Percentiles rank a stretch among this genome's conserved stretches.
Evolutionary conservation across 2,888 invertebrate genomes (phyloP).

Genomic region (Eustalomyia histrio): DNA sequence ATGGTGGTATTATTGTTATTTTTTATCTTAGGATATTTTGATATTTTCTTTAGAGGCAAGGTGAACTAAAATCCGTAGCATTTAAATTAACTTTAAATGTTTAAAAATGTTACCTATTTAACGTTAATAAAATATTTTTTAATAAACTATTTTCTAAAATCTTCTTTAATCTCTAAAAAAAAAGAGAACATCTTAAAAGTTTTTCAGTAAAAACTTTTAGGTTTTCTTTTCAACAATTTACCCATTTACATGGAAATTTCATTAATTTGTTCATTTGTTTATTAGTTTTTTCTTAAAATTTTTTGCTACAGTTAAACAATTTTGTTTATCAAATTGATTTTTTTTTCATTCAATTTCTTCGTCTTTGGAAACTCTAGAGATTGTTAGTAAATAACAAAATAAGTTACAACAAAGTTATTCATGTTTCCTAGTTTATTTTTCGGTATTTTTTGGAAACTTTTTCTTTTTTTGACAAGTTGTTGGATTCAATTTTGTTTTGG

Average conservation of each 20-base stretch:
- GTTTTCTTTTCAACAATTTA: not conserved
- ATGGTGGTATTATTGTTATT: too few relatives aligned
- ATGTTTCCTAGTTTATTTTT: slow-evolving; percentile 13
- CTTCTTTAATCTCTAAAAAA: not conserved
- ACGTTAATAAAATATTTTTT: too few relatives aligned
- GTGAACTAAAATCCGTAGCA: too few relatives aligned
- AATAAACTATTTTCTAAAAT: too few relatives aligned
- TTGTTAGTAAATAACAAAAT: not conserved
- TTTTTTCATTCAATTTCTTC: not conserved
- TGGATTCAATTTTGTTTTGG: slow-evolving; percentile 18
- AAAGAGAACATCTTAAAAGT: not conserved
- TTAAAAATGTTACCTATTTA: too few relatives aligned
- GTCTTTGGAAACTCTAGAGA: slow-evolving; percentile 5
- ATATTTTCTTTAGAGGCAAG: too few relatives aligned
- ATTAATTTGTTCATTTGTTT: slow-evolving; percentile 25
- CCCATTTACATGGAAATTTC: slow-evolving; percentile 23
- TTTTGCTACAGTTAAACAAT: slow-evolving; percentile 12
- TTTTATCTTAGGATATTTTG: too few relatives aligned
- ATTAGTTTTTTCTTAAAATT: not conserved
- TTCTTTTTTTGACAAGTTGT: slow-evolving; percentile 19
- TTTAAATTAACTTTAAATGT: too few relatives aligned
- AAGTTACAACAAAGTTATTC: not conserved
- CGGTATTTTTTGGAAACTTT: not conserved
- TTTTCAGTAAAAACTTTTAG: not conserved
- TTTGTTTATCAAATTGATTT: slow-evolving; percentile 45